These are phyloP conservation scores for Chrysomela aeneicollis DNA, from an alignment of 2,888 invertebrate species.

Conservation along the genomic window DNA sequence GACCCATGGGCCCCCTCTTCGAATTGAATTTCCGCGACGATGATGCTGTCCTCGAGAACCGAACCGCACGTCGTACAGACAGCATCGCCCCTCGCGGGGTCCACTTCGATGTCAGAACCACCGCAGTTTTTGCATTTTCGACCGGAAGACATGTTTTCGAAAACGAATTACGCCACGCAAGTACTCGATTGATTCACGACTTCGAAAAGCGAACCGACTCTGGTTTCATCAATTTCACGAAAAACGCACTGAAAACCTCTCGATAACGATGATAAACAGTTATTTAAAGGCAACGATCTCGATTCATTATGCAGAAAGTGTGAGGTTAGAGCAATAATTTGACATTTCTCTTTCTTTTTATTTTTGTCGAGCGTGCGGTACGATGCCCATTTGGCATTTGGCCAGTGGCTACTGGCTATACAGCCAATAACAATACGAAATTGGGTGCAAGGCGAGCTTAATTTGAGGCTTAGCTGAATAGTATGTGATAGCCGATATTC, in stretches of 20 bases:
- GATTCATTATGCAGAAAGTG: background rate
- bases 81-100: constrained; percentile 92
- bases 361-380: too few species aligned
- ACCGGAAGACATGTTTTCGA: constrained; percentile 65
- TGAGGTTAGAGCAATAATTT: background rate
- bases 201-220: background rate
- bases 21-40: constrained; percentile 96
- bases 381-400: too few species aligned
- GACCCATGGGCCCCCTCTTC: constrained; percentile 92
- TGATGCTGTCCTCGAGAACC: constrained; percentile 94
- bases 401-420: too few species aligned
- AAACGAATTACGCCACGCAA: background rate
- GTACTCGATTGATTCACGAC: background rate
- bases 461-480: too few species aligned
- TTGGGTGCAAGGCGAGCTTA: too few species aligned
- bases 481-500: too few species aligned
- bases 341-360: background rate
- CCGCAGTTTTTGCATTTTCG: constrained; percentile 88
- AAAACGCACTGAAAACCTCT: background rate
- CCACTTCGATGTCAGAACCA: constrained; percentile 91
- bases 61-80: constrained; percentile 97
- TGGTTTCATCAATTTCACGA: background rate
- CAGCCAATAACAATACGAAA: too few species aligned
- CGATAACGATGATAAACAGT: background rate
- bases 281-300: background rate